Evolutionary conservation across 2,797 vertebrate species (phyloP), one percentile per base, ranked within the genome.

Genomic region (Carduelis carduelis): DNA sequence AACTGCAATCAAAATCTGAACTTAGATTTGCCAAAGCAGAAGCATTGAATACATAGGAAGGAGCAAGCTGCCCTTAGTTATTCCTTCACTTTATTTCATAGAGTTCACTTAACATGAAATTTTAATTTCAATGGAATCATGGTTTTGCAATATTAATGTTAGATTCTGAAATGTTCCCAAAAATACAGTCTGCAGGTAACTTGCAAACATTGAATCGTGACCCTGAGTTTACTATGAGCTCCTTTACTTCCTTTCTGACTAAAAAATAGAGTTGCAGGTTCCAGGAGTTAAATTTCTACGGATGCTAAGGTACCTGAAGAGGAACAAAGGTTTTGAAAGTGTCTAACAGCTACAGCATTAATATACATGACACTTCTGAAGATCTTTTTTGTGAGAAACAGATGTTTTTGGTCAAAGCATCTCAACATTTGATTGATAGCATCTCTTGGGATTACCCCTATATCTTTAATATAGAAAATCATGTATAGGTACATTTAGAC

Each of bases 131-230:
- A 19, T 83, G 63, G 43, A 86, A n/a, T 70, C 12, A 32, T 52
- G 22, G 34, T 82, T 93, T 84, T 95, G 61, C 55, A 93, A 12
- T 89, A 91, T 80, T 89, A 71, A 86, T 89, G 18, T 71, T 84
- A 81, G 30, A 41, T 79, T 89, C 14, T 34, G 47, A 88, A 93
- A 88, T 47, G 46, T 53, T 85, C 41, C 53, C 30, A 49, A 63
- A 90, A 81, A 59, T 72, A 12, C 0, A 1, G 20, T 69, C 26
- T 76, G 21, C 63, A 63, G 83, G 81, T 84, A 87, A 84, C 46
- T 83, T 78, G 9, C 11, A 85, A 41, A 9, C 12, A 30, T 57
- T 83, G 56, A 50, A 57, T 68, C 1, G 0, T 37, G 47, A 66
- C 27, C 10, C 32, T 75, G 78, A 53, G 53, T 77, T 94, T 82